Percentiles rank a stretch among this genome's conserved stretches.
phyloP scores from a whole-genome alignment of 2,888 invertebrate species.

The Rhingia rostrata region DNA sequence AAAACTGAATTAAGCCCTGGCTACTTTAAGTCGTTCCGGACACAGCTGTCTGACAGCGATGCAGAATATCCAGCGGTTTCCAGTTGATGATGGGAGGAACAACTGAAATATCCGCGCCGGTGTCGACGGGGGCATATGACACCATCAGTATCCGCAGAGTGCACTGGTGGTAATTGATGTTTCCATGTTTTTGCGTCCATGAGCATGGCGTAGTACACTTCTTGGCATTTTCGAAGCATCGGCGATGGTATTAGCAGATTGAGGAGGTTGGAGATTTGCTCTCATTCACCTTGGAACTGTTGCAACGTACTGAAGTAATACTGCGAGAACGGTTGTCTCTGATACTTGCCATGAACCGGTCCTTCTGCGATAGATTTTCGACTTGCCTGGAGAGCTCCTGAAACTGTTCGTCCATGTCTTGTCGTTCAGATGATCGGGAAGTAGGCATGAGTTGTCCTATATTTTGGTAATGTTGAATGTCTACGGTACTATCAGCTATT shows the following conservation, averaged over 20 bases:
- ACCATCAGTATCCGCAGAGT: slow-evolving; percentile 15
- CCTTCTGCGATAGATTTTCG: slow-evolving; percentile 22
- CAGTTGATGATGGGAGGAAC: no score
- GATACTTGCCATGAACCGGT: slow-evolving; percentile 20
- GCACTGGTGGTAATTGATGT: slow-evolving; percentile 16
- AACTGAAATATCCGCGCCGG: no score
- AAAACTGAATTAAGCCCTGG: no score
- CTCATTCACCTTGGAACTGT: neutral
- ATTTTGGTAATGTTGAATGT: slow-evolving; percentile 16
- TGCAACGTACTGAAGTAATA: slow-evolving; percentile 2
- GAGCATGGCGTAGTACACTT: slow-evolving; percentile 9
- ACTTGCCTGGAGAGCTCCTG: slow-evolving; percentile 26
- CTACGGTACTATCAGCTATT: slow-evolving; percentile 22
- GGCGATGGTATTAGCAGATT: slow-evolving; percentile 7
- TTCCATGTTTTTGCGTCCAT: slow-evolving; percentile 17
- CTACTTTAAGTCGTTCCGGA: no score
- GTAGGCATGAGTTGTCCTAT: slow-evolving; percentile 14
- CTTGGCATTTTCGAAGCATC: slow-evolving; percentile 5
- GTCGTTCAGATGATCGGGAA: slow-evolving; percentile 5
- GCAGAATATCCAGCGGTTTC: no score
- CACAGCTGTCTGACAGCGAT: no score
- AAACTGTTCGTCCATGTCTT: no score
- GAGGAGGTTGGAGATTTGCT: slow-evolving; percentile 2
- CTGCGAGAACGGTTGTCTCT: slow-evolving; percentile 27
- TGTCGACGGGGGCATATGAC: neutral